These are phyloP conservation scores for Drosophila buzzatii DNA, from an alignment of 2,888 invertebrate genomes.

Conservation along the genomic window DNA sequence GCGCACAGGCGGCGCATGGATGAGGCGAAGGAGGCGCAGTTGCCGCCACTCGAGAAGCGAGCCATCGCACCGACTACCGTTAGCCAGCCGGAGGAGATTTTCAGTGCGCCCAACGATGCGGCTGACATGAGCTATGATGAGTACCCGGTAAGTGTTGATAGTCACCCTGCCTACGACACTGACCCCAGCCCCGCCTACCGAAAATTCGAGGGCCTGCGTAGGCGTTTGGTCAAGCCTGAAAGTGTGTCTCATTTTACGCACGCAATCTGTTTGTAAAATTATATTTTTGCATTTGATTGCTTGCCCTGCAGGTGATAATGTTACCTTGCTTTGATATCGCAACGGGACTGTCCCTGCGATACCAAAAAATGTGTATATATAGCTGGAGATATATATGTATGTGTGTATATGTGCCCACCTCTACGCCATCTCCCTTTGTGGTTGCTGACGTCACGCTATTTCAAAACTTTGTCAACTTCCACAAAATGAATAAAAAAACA, in stretches of 20 bases:
- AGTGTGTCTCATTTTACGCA: conserved; percentile 63
- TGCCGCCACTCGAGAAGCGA: conserved; percentile 41
- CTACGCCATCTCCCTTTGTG: background rate
- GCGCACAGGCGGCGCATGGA: conserved; percentile 11
- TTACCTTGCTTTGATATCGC: conserved; percentile 41
- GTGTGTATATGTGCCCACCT: too few species aligned
- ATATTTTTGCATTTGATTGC: conserved; percentile 76
- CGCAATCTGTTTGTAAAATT: conserved; percentile 60
- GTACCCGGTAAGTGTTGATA: conserved; percentile 81
- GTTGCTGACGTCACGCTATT: conserved; percentile 53
- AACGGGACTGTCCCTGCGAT: background rate
- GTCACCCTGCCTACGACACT: background rate
- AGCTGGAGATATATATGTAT: background rate
- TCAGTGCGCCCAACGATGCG: conserved; percentile 70
- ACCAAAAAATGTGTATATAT: background rate
- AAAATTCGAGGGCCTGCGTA: conserved; percentile 20
- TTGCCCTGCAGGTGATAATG: conserved; percentile 59
- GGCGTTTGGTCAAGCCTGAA: conserved; percentile 37
- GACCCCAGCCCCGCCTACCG: background rate
- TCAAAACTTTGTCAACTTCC: conserved; percentile 20
- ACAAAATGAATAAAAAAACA: background rate
- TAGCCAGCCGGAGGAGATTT: conserved; percentile 81
- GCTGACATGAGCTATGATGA: conserved; percentile 82
- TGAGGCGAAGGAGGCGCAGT: background rate
- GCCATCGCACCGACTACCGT: conserved; percentile 28